Conservation (phyloP, 1,140 invertebrate species). For the Drosophila kepulauana region DNA sequence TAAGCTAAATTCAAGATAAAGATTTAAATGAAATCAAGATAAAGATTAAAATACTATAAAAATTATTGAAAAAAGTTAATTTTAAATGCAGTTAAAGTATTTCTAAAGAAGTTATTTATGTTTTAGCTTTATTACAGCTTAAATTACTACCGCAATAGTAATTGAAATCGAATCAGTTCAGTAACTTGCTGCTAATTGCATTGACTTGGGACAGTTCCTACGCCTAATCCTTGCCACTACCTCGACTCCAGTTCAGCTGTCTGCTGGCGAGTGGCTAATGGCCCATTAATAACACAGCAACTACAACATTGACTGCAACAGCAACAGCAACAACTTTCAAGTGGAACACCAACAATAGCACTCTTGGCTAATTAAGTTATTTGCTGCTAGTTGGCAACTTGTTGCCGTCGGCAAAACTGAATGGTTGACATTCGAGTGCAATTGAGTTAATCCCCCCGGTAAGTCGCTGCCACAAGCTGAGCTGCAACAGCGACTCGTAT, state of each 20-base stretch:
- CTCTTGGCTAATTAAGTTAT: constrained; percentile 77
- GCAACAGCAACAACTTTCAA: constrained; percentile 38
- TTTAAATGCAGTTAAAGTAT: background rate
- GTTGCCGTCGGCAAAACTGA: constrained; percentile 69
- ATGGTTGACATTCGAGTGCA: constrained; percentile 78
- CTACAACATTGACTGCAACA: constrained; percentile 1
- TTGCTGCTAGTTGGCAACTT: constrained; percentile 78
- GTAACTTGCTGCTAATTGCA: constrained; percentile 9
- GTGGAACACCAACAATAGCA: constrained; percentile 41
- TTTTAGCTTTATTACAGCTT: background rate
- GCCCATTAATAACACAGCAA: constrained; percentile 35
- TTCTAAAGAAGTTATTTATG: background rate
- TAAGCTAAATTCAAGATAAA: background rate
- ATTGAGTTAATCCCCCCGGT: constrained; percentile 77
- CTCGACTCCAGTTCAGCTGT: background rate
- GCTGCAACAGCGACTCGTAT: constrained; percentile 55
- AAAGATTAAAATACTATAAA: background rate
- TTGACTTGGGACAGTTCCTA: constrained; percentile 17
- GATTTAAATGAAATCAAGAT: background rate
- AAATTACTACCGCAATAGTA: background rate
- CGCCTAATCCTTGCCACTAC: constrained; percentile 34
- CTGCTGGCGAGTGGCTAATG: constrained; percentile 33
- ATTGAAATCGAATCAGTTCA: constrained; percentile 1
- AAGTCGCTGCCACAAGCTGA: constrained; percentile 52
- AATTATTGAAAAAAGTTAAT: background rate